Evolutionary conservation across 2,888 invertebrate genomes (phyloP), one percentile per base, ranked within the genome.

Genomic region (Apomyelois bistriatella): DNA sequence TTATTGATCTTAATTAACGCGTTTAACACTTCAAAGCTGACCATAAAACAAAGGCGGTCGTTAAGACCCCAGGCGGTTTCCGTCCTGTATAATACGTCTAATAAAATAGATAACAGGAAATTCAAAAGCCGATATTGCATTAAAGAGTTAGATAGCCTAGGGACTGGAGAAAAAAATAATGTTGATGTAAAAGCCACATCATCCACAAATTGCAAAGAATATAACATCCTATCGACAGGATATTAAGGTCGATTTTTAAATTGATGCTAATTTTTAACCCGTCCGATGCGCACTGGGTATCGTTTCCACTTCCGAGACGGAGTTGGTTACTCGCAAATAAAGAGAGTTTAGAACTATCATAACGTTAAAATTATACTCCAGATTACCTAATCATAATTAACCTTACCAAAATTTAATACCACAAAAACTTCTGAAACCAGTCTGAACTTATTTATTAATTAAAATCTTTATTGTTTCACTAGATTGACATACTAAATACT

Each of bases 71-170:
- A 40, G 61, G 68, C 60, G 55, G 63, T 66, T 72, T 57, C 57
- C 59, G 55, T 52, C 53, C 53, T 47, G 52, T 15, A 60, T 61
- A 60, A 61, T 53, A 57, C 54, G 38, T 51, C 58, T 58, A 61
- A 65, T 62, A 65, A 65, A 66, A 59, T 54, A 58, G 54, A 61
- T 56, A 60, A 58, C 60, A 63, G 62, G 63, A 62, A 62, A 60
- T 53, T 62, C 54, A 57, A 61, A 60, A 61, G 54, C 58, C 66
- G 64, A 74, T 69, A 74, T 66, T 64, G 61, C 65, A 67, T 67
- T 71, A 64, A 65, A 72, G 72, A 74, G 72, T 76, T 75, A 74
- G 71, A 72, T 68, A 60, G 68, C 68, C 68, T 65, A 62, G 60
- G 68, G 70, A 58, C 64, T 68, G 72, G 69, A 70, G 72, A 68